Conservation (phyloP, 2,113 vertebrate genomes). For the Microcebus griseorufus region DNA sequence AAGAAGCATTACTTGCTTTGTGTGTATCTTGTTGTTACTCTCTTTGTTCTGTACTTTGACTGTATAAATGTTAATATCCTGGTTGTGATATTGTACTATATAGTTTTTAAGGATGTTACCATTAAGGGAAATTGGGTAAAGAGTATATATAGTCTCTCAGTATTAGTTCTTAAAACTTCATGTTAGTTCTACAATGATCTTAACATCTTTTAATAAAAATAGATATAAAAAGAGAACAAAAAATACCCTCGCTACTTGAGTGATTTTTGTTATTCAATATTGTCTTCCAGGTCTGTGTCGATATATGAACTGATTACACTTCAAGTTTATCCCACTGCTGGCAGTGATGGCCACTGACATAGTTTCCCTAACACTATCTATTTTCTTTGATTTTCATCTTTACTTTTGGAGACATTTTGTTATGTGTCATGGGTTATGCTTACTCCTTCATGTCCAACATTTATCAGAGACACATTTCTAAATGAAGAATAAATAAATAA, state of each 20-base stretch:
- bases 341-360: background rate
- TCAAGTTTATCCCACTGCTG: background rate
- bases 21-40: background rate
- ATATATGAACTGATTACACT: background rate
- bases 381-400: background rate
- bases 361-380: background rate
- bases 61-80: background rate
- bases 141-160: background rate
- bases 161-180: background rate
- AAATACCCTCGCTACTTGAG: background rate
- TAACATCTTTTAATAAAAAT: background rate
- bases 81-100: background rate
- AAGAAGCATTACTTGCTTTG: background rate
- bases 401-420: background rate
- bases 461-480: background rate
- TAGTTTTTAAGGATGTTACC: background rate
- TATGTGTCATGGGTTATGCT: background rate
- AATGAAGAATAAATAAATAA: background rate
- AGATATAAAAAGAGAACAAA: background rate
- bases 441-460: background rate
- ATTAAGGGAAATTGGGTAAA: background rate
- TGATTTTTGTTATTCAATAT: background rate
- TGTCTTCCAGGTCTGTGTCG: background rate
- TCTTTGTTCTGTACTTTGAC: background rate
- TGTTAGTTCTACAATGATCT: background rate